phyloP scores from a whole-genome alignment of 2,888 invertebrate genomes.

The Clivina fossor region DNA sequence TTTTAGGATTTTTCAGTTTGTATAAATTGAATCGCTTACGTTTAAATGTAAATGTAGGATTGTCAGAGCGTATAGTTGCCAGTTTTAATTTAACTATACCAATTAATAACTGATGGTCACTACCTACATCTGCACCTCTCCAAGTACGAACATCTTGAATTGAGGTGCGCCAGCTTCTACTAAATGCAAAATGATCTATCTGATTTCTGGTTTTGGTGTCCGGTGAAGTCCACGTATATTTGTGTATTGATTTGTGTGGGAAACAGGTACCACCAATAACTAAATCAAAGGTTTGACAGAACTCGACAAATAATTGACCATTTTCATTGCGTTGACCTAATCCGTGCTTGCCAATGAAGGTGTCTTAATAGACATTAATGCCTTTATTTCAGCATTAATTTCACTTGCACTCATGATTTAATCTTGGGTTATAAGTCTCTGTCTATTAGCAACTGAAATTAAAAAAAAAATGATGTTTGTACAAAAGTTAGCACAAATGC shows the following conservation, averaged over 20 bases:
- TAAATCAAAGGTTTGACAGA: slow-evolving; percentile 2
- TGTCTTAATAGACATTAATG: no score
- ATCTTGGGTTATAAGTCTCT: no score
- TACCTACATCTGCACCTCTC: slow-evolving; percentile 25
- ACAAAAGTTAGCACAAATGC: no score
- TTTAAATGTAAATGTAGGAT: no score
- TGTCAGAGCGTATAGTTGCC: slow-evolving; percentile 4
- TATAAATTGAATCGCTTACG: slow-evolving; percentile 1
- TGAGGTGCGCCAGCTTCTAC: slow-evolving; percentile 29
- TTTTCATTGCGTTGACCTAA: slow-evolving; percentile 23
- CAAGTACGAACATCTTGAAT: slow-evolving; percentile 25
- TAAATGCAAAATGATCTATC: slow-evolving; percentile 33
- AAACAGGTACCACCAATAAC: slow-evolving; percentile 2
- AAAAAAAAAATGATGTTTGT: no score
- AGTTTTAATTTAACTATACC: slow-evolving; percentile 24
- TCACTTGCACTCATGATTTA: no score
- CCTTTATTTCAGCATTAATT: no score
- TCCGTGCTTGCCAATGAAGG: slow-evolving; percentile 25
- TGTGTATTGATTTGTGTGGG: slow-evolving; percentile 20
- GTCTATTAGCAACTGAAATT: no score
- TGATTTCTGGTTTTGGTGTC: slow-evolving; percentile 30
- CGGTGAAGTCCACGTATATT: slow-evolving; percentile 33
- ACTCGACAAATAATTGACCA: slow-evolving; percentile 13
- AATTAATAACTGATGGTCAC: slow-evolving; percentile 24
- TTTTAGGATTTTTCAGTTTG: slow-evolving; percentile 3